Base-by-base conservation (phyloP, 53 echinoderm and acorn worm species). In the Crossaster papposus region DNA sequence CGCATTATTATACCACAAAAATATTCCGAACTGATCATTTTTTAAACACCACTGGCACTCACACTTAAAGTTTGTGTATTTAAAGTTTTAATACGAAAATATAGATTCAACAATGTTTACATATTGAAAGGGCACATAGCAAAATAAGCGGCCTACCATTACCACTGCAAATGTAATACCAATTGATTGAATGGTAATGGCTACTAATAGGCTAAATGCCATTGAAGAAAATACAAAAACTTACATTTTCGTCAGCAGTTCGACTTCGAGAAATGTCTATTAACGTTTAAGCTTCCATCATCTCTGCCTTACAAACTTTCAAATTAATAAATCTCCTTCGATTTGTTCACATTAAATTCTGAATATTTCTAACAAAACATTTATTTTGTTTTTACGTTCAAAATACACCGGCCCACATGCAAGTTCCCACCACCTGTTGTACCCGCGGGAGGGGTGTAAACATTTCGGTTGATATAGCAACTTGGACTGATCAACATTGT, bases 381-480 rank as follows among this genome's bases (percentile, higher is more conserved):
- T 58, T 18, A 18, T 58, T 58, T 58, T 58, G 58, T 58, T 8
- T 58, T 58, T 74, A 4, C 74, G 36, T 74, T 34, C 11, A 1
- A 3, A 34, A 11, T 6, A 3, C 54, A 68, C 82, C 65, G 83
- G 65, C 35, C 64, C 83, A 68, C 85, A 73, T 85, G 76, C 87
- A 87, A 62, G 77, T 77, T 62, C 63, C 44, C 44, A 38, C 53
- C 87, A 87, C 87, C 58, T 77, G 77, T 77, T 62, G 77, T 77
- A 31, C 36, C 30, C 76, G 32, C 77, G 70, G 30, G 11, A 22
- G 55, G 31, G 54, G 23, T 72, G 85, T 73, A 85, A 54, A 85
- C 85, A 85, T 74, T 85, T 53, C 51, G 73, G 85, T 85, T 85
- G 85, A 54, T 76, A 87, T 87, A 77, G 87, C 77, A 87, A 87